Evolutionary conservation across 92 coral and sea anemone genomes (phyloP).

Genomic region (Virgularia gustaviana): DNA sequence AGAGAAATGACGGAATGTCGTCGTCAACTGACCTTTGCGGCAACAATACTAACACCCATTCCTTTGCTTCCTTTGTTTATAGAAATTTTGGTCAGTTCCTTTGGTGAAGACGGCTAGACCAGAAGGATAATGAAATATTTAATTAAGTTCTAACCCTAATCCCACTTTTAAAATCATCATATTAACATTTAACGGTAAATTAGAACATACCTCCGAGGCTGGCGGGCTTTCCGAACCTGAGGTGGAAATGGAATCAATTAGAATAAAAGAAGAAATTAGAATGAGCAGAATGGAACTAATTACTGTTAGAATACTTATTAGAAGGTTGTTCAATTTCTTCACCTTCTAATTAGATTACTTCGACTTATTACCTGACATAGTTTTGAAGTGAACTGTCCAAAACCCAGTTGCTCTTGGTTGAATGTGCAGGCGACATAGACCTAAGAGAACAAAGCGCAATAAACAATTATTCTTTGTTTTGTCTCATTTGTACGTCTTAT

Average conservation of each 20-base stretch:
- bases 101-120: not conserved
- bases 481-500: not conserved
- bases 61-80: conserved; percentile 94
- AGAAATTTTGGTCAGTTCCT: conserved; percentile 60
- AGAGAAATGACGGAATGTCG: not conserved
- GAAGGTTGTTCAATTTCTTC: not conserved
- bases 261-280: too few species aligned
- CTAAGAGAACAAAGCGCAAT: conserved; percentile 17
- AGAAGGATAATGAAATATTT: too few species aligned
- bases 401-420: conserved; percentile 81
- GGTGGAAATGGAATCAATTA: too few species aligned
- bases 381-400: conserved; percentile 76
- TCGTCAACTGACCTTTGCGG: conserved; percentile 76
- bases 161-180: too few species aligned
- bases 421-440: conserved; percentile 75
- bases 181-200: too few species aligned
- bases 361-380: not conserved
- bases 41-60: conserved; percentile 98
- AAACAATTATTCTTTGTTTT: not conserved
- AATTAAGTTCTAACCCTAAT: too few species aligned
- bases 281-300: too few species aligned
- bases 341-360: too few species aligned
- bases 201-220: too few species aligned
- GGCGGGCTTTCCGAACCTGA: conserved; percentile 21
- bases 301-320: too few species aligned